These are phyloP conservation scores for Nyctibius grandis DNA, from an alignment of 2,797 vertebrate species.

Conservation along the genomic window DNA sequence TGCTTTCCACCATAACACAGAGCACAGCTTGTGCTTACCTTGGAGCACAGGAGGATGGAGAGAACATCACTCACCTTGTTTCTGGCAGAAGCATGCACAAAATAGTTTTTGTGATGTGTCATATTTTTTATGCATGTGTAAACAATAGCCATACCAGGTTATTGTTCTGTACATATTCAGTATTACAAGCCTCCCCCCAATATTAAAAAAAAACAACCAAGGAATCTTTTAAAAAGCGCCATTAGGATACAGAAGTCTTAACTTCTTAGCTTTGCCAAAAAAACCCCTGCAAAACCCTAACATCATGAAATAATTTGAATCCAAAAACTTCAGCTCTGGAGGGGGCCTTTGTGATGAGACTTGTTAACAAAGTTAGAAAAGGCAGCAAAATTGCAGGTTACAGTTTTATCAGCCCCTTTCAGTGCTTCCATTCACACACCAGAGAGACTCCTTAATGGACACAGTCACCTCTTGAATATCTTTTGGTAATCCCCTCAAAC, in stretches of 20 bases:
- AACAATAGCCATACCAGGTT: neutral
- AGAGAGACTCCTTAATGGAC: neutral
- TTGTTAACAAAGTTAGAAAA: neutral
- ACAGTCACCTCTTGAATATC: neutral
- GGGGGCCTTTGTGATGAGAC: neutral
- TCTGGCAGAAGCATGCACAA: neutral
- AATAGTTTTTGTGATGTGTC: neutral
- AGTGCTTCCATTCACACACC: fast-evolving
- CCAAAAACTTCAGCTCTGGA: neutral
- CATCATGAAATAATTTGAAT: neutral
- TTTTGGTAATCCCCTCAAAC: neutral
- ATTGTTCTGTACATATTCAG: neutral
- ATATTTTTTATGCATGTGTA: neutral
- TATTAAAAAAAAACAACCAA: neutral
- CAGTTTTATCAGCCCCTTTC: neutral
- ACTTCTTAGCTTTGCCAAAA: neutral
- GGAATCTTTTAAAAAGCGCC: neutral
- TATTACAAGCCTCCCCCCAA: neutral
- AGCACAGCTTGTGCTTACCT: neutral
- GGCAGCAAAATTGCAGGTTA: neutral
- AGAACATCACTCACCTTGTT: neutral
- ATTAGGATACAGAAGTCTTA: neutral
- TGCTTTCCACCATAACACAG: fast-evolving
- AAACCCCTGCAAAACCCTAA: neutral
- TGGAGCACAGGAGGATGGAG: neutral